Evolutionary conservation across 1,140 invertebrate genomes (phyloP).

Genomic region (Drosophila bipectinata): DNA sequence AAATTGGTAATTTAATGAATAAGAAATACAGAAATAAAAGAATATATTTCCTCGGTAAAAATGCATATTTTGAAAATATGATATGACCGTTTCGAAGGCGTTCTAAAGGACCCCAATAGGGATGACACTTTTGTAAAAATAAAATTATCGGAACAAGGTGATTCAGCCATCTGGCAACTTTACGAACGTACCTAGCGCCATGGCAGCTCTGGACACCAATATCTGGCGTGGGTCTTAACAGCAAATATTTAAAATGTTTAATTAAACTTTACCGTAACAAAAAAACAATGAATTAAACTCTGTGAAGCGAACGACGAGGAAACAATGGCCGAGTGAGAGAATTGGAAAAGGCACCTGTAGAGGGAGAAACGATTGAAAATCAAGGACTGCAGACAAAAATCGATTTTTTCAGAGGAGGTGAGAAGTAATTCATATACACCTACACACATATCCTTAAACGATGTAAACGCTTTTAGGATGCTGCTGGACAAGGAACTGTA

Average conservation of each 20-base stretch:
- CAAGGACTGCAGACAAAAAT: conserved; percentile 23
- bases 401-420: conserved; percentile 42
- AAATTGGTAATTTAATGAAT: background rate
- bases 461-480: conserved; percentile 16
- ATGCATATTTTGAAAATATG: background rate
- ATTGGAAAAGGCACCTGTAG: conserved; percentile 1
- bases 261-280: conserved; percentile 8
- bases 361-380: conserved; percentile 15
- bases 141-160: background rate
- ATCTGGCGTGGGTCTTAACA: conserved; percentile 11
- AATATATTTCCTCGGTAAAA: background rate
- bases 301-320: conserved; percentile 25
- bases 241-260: conserved; percentile 31
- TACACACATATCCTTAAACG: conserved; percentile 4
- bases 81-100: background rate
- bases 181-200: background rate
- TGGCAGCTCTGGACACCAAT: conserved; percentile 25
- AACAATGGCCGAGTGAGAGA: conserved; percentile 24
- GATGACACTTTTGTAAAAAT: background rate
- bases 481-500: background rate
- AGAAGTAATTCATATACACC: background rate
- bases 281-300: conserved; percentile 33
- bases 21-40: background rate
- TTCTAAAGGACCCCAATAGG: background rate
- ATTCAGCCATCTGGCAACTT: background rate